Evolutionary conservation across 2,113 vertebrate genomes (phyloP).

Genomic region (Amblyopsis rosae): DNA sequence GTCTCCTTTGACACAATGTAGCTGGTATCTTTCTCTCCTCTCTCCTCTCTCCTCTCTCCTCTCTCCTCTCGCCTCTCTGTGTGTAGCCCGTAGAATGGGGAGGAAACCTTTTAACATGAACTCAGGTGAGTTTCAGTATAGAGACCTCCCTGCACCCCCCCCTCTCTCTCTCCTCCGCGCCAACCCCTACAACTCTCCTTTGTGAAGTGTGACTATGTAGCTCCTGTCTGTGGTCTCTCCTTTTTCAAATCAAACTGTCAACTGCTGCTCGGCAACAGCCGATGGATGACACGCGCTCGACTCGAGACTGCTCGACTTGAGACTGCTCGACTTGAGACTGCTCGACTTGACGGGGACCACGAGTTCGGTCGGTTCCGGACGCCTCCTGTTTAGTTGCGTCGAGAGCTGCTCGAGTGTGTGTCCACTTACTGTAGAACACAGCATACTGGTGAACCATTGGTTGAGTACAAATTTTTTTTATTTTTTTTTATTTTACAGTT

Average conservation of each 20-base stretch:
- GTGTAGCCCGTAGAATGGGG: conserved; percentile 72
- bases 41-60: conserved; percentile 49
- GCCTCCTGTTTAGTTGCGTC: conserved; percentile 54
- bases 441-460: conserved; percentile 56
- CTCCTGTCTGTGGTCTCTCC: conserved; percentile 56
- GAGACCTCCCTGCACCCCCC: conserved; percentile 2
- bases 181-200: conserved; percentile 51
- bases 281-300: conserved; percentile 40
- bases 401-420: conserved; percentile 34
- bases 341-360: conserved; percentile 44
- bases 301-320: conserved; percentile 53
- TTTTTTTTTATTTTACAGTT: conserved; percentile 56
- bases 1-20: conserved; percentile 14
- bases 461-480: conserved; percentile 60
- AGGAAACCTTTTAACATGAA: conserved; percentile 57
- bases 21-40: conserved; percentile 21
- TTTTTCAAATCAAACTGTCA: conserved; percentile 70
- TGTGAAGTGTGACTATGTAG: conserved; percentile 71
- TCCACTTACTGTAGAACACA: conserved; percentile 64
- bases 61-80: conserved; percentile 54
- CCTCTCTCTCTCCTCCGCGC: conserved; percentile 31
- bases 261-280: conserved; percentile 74
- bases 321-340: conserved; percentile 36
- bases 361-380: conserved; percentile 27
- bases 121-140: not conserved